Conservation (phyloP, 1,140 invertebrate species). For the Gryllus bimaculatus region DNA sequence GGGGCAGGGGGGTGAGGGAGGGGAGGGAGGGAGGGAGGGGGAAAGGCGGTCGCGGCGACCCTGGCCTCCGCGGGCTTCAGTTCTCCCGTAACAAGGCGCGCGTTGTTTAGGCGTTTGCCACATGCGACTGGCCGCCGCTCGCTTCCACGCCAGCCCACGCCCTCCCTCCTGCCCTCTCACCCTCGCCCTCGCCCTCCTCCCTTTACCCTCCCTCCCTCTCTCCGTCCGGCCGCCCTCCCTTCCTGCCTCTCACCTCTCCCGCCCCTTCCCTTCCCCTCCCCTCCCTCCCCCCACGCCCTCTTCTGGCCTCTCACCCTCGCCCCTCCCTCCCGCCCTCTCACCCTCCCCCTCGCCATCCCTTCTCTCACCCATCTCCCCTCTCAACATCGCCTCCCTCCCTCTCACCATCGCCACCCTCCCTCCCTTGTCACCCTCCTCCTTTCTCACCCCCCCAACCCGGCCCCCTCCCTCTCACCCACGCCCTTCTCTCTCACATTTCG, state of each 20-base stretch:
- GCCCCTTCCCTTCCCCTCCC: background rate
- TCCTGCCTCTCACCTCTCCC: background rate
- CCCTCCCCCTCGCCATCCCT: background rate
- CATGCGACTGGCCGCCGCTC: background rate
- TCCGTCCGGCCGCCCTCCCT: constrained; percentile 3
- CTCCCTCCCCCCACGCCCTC: constrained; percentile 1
- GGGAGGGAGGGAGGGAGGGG: no score
- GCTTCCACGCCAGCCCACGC: background rate
- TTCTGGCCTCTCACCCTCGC: constrained; percentile 1
- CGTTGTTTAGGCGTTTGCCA: background rate
- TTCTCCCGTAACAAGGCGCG: no score
- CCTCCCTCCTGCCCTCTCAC: constrained; percentile 6
- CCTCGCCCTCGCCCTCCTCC: no score
- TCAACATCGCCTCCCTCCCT: no score
- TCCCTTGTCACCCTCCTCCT: no score
- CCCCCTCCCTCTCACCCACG: background rate
- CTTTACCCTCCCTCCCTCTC: no score
- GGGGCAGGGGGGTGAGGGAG: no score
- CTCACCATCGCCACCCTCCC: no score
- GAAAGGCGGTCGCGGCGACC: no score
- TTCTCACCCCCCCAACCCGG: no score
- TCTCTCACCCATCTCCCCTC: no score
- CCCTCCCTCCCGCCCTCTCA: background rate
- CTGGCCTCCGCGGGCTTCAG: no score
- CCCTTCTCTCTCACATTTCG: background rate